These are phyloP conservation scores for Sarcoramphus papa DNA, from an alignment of 2,797 vertebrate species.

Conservation along the genomic window DNA sequence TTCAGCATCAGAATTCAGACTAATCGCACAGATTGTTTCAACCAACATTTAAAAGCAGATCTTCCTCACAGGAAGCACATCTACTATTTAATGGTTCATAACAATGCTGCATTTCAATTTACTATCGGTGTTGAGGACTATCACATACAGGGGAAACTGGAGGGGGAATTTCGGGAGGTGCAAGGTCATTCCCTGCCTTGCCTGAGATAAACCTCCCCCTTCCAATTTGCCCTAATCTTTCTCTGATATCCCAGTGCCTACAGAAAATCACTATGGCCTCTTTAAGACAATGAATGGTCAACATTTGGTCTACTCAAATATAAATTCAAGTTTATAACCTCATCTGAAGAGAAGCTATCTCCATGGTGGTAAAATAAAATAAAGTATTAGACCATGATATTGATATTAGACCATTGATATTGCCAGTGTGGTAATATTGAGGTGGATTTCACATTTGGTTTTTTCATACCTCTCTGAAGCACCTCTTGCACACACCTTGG, in stretches of 20 bases:
- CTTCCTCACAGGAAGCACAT: neutral
- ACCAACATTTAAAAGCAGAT: neutral
- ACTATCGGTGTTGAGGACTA: neutral
- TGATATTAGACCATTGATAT: neutral
- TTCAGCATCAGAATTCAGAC: neutral
- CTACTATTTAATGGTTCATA: neutral
- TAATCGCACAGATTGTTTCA: neutral
- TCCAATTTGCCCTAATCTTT: neutral
- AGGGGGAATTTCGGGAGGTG: neutral
- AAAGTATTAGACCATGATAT: neutral
- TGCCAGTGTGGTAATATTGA: neutral
- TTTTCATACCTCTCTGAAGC: neutral
- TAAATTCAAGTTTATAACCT: neutral
- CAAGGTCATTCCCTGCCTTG: neutral
- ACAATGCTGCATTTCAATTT: neutral
- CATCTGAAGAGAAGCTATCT: neutral
- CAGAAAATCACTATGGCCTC: neutral
- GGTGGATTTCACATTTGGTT: neutral
- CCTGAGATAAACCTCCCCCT: neutral
- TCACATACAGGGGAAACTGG: neutral
- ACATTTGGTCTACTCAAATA: neutral
- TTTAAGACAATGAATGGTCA: neutral
- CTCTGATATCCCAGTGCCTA: neutral
- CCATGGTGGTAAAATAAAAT: neutral
- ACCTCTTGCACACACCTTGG: neutral